Base-by-base conservation (phyloP, 2,797 vertebrate species). In the Pteropus rufus region DNA sequence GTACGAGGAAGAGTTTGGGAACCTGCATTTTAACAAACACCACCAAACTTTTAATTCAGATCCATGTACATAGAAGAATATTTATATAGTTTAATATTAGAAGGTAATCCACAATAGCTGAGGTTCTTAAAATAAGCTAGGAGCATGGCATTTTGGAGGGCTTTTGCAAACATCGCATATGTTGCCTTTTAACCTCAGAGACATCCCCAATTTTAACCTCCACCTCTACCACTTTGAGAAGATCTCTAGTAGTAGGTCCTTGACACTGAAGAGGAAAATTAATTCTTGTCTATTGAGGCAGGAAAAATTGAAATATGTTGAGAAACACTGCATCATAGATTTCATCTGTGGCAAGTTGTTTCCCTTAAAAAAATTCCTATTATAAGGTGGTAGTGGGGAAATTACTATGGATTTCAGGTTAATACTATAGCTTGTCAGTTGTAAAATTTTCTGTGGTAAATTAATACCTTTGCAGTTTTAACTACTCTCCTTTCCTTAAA, bases 401-500 rank as follows among this genome's bases (percentile, higher is more conserved):
- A 79, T 87, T 91, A 86, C 84, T 64, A 81, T 31, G 12, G 34
- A 76, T 86, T 94, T 95, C 64, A 96, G 36, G 86, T 69, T 89
- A 92, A 72, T 81, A 49, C 23, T 14, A 23, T 21, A 93, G 73
- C 36, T 94, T 83, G 16, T 69, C 64, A 73, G 5, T 86, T 90
- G 60, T 92, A 52, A 96, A 91, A 93, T 56, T 95, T 79, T 84
- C 58, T 82, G 21, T 64, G 24, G 15, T 83, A 91, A 41, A 52
- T 91, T 85, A 82, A 80, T 79, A 80, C 23, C 15, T 93, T 85
- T 89, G 49, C 49, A 76, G 41, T 83, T 92, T 92, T 85, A 95
- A 70, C 65, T 76, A 86, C 26, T 87, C 4, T 88, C 11, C 49
- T 94, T 95, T 92, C 54, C 94, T 96, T 95, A 96, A 97, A 75